Conservation (phyloP, 1,140 invertebrate species). For the Drosophila setifemur region DNA sequence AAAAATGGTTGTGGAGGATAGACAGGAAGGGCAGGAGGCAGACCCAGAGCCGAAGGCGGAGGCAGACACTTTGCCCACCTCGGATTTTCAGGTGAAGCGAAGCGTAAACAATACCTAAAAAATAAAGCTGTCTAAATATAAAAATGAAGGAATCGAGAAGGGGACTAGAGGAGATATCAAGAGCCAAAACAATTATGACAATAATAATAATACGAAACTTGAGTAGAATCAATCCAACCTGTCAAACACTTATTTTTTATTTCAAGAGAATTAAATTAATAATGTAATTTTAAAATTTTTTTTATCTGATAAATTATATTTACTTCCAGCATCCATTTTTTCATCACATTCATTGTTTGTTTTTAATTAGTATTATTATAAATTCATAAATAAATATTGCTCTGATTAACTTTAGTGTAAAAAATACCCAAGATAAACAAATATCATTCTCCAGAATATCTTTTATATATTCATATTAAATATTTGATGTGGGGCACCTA, state of each 20-base stretch:
- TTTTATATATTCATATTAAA: slow-evolving; percentile 32
- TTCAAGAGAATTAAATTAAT: not conserved
- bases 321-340: no score
- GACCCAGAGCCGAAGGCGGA: no score
- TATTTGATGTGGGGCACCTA: slow-evolving; percentile 14
- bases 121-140: slow-evolving; percentile 64
- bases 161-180: slow-evolving; percentile 26
- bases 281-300: not conserved
- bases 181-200: slow-evolving; percentile 42
- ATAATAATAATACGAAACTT: slow-evolving; percentile 14
- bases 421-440: no score
- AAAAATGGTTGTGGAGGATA: slow-evolving; percentile 17
- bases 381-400: no score
- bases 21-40: no score
- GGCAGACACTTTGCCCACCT: not conserved
- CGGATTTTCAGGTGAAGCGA: slow-evolving; percentile 49
- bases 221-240: not conserved
- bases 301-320: not conserved
- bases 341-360: no score
- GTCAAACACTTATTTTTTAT: not conserved
- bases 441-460: no score
- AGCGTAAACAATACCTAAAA: slow-evolving; percentile 59
- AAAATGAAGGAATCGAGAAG: not conserved
- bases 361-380: no score
- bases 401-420: no score